Percentiles rank a stretch among this genome's conserved stretches.
Evolutionary conservation across 2,888 invertebrate genomes (phyloP).

Genomic region (Leucophora obtusa): DNA sequence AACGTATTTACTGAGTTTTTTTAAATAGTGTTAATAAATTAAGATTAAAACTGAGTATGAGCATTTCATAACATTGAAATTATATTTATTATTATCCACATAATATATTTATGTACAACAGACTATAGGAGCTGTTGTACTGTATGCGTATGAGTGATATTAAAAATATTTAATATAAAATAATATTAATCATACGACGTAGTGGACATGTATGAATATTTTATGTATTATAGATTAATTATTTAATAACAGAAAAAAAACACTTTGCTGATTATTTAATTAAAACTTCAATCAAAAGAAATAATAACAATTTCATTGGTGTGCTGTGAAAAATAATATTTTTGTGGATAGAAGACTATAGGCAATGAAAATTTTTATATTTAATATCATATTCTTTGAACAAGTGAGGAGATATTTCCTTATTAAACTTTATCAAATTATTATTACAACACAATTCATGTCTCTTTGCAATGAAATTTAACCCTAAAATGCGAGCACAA

Average conservation of each 20-base stretch:
- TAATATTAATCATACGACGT: conserved; percentile 39
- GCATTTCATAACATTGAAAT: conserved; percentile 53
- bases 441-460: too few species aligned
- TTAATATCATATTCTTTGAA: too few species aligned
- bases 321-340: too few species aligned
- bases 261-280: too few species aligned
- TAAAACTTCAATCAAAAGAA: too few species aligned
- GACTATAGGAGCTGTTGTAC: neutral
- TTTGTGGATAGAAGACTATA: too few species aligned
- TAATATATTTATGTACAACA: conserved; percentile 16
- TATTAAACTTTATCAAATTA: too few species aligned
- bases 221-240: conserved; percentile 4
- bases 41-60: conserved; percentile 44
- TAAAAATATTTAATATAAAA: conserved; percentile 43
- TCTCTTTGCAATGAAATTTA: too few species aligned
- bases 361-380: too few species aligned
- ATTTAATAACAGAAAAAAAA: neutral
- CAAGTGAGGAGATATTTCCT: too few species aligned
- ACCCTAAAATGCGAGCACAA: too few species aligned
- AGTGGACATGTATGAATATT: conserved; percentile 10
- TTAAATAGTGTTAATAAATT: conserved; percentile 60
- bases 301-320: too few species aligned
- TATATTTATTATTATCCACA: conserved; percentile 36
- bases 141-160: conserved; percentile 42
- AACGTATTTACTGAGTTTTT: conserved; percentile 54